These are phyloP conservation scores for Pogonus chalceus DNA, from an alignment of 1,140 invertebrate genomes.

Conservation along the genomic window DNA sequence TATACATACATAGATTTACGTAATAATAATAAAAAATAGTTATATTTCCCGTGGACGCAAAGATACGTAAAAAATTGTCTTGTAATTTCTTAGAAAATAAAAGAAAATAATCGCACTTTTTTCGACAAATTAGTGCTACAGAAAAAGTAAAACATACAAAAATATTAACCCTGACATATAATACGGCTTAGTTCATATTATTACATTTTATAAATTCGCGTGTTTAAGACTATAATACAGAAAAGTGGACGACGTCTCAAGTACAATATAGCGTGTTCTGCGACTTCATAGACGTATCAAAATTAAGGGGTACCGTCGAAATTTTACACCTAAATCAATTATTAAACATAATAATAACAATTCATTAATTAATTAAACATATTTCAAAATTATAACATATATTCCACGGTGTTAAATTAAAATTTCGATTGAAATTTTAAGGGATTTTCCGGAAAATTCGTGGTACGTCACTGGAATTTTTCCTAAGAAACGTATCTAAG, in stretches of 20 bases:
- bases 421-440: not conserved
- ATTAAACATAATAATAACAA: too few species aligned
- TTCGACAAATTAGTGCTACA: not conserved
- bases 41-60: too few species aligned
- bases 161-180: not conserved
- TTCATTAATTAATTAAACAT: not conserved
- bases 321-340: too few species aligned
- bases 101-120: not conserved
- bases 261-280: not conserved
- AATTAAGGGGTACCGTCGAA: too few species aligned
- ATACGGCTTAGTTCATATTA: too few species aligned
- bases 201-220: not conserved
- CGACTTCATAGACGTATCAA: too few species aligned
- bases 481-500: not conserved
- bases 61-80: too few species aligned
- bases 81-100: not conserved
- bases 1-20: too few species aligned
- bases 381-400: not conserved
- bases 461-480: not conserved
- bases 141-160: not conserved
- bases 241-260: not conserved
- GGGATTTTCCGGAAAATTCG: not conserved
- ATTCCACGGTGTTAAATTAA: not conserved
- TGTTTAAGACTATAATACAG: not conserved
- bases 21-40: too few species aligned